Base-by-base conservation (phyloP, 2,113 vertebrate genomes). In the Mohoua ochrocephala region DNA sequence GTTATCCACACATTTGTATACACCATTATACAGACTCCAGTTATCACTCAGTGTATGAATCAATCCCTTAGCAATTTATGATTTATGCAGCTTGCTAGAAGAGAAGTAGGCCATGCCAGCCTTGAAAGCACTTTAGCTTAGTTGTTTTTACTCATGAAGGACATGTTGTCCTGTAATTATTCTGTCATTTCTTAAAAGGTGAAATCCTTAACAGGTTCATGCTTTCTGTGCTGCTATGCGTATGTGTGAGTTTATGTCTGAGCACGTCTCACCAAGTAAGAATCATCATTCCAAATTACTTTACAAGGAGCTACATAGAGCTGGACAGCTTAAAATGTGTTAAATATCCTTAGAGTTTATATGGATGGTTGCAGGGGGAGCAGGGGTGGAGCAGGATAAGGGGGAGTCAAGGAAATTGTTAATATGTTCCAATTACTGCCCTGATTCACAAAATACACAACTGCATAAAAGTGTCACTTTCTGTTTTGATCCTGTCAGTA, bases 181-280 rank as follows among this genome's bases (percentile, higher is more conserved):
- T 98, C 95, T 98, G 98, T 98, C 97, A 97, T 97, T 98, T 98
- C 97, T 96, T 97, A 97, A 97, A 98, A 98, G 97, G 97, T 97
- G 97, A 98, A 98, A 97, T 96, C 85, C 92, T 96, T 97, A 98
- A 97, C 96, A 97, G 96, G 94, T 97, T 94, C 91, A 85, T 91
- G 85, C 93, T 97, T 97, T 96, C 69, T 83, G 83, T 93, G 86
- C 87, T 92, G 77, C 89, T 91, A 53, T 61, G 81, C 78, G 45
- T 76, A 74, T 47, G 63, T 26, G 84, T 86, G 85, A 73, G 81
- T 89, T 96, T 95, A 91, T 95, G 96, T 96, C 91, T 93, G 95
- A 96, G 89, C 92, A 96, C 2, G 18, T 97, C 95, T 95, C 78
- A 79, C 86, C 68, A 68, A 87, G 83, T 53, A 93, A 87, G 93